Conservation (phyloP, 2,113 vertebrate genomes). For the Entelurus aequoreus region DNA sequence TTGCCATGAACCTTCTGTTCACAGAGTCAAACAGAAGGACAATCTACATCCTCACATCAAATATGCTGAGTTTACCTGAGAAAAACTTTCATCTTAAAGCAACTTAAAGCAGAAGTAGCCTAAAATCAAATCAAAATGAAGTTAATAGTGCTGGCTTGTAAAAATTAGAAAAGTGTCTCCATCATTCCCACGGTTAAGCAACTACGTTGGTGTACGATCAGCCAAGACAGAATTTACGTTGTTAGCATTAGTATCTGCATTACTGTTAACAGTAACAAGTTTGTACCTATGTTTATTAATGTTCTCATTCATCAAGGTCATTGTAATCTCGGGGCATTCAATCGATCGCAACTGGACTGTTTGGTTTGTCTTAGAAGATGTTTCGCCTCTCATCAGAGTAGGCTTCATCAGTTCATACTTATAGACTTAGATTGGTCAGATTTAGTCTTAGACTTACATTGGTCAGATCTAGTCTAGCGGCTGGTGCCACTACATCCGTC, state of each 20-base stretch:
- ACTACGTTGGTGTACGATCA: background rate
- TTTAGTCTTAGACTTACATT: too few species aligned
- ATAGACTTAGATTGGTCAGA: too few species aligned
- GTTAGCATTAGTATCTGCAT: background rate
- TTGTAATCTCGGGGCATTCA: too few species aligned
- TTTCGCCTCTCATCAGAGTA: too few species aligned
- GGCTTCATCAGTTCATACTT: too few species aligned
- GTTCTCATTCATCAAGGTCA: too few species aligned
- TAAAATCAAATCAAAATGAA: background rate
- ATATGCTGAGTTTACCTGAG: background rate
- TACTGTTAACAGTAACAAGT: background rate
- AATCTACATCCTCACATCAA: background rate
- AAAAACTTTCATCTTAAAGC: background rate
- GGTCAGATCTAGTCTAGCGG: too few species aligned
- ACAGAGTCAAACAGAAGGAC: background rate
- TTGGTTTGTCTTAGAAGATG: too few species aligned
- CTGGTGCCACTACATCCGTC: too few species aligned
- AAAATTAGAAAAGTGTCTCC: background rate
- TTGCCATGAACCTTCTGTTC: slow-evolving; percentile 4
- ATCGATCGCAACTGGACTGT: too few species aligned
- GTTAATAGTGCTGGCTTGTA: background rate
- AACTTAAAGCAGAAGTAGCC: background rate
- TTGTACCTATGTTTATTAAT: too few species aligned
- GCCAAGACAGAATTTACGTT: background rate
- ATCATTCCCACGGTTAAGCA: background rate